A percentile compares a stretch with the other conserved stretches of the same genome.
These are phyloP conservation scores for Peucedramus taeniatus DNA, from an alignment of 2,113 vertebrate genomes.

Conservation along the genomic window DNA sequence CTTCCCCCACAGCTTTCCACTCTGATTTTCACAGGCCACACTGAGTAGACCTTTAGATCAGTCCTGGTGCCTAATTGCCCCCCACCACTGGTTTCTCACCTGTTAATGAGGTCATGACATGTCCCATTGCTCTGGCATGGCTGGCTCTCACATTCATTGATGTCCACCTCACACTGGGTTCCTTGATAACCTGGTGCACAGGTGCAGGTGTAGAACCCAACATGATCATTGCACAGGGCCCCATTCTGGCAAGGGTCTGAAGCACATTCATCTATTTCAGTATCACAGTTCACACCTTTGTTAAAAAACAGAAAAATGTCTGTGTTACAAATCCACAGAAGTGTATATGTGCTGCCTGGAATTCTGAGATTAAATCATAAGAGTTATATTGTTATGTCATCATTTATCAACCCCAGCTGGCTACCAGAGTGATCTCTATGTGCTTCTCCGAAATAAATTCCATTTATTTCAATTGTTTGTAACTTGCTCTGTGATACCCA, in stretches of 20 bases:
- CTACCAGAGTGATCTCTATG: neutral
- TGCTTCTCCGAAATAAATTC: neutral
- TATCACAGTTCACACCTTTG: constrained; percentile 87
- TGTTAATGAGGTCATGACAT: constrained; percentile 82
- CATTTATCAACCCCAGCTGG: neutral
- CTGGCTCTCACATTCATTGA: constrained; percentile 85
- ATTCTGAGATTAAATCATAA: neutral
- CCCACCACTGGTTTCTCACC: constrained; percentile 66
- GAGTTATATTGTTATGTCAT: neutral
- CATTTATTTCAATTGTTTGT: neutral
- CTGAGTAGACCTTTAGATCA: neutral
- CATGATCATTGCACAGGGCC: constrained; percentile 80
- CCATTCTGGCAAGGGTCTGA: constrained; percentile 85
- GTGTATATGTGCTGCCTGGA: neutral
- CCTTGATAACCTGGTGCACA: constrained; percentile 83
- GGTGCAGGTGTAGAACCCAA: constrained; percentile 84
- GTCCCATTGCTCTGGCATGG: constrained; percentile 81
- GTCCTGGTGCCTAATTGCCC: neutral
- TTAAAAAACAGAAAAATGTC: neutral
- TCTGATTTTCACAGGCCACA: neutral
- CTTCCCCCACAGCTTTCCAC: neutral
- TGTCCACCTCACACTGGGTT: constrained; percentile 80
- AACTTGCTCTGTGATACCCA: neutral
- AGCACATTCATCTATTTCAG: constrained; percentile 89
- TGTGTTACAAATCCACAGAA: neutral